These are phyloP conservation scores for Stomatorhinus walkeri DNA, from an alignment of 2,797 vertebrate genomes.

Conservation along the genomic window DNA sequence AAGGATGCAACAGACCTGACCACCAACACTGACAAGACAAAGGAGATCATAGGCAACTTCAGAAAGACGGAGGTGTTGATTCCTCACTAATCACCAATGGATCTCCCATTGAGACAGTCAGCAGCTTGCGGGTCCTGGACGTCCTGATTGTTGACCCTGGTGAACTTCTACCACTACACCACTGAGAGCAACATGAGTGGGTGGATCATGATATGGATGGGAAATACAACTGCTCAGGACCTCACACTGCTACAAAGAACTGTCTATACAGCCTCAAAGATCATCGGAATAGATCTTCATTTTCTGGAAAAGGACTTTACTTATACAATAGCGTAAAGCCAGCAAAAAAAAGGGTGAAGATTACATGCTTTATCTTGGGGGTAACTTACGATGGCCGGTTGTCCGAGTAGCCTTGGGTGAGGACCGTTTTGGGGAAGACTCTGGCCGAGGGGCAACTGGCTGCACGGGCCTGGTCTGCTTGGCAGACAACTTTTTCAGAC, in stretches of 20 bases:
- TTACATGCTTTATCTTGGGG: not conserved
- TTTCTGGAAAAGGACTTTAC: not conserved
- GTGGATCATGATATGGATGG: not conserved
- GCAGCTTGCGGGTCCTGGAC: not conserved
- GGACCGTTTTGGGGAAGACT: slow-evolving; percentile 84
- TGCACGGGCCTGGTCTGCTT: slow-evolving; percentile 89
- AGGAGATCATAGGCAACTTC: not conserved
- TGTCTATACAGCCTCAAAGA: not conserved
- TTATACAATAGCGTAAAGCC: not conserved
- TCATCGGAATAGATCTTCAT: not conserved
- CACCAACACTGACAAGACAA: not conserved
- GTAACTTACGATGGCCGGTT: slow-evolving; percentile 56
- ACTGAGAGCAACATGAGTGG: not conserved
- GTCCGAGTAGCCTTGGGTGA: slow-evolving; percentile 66
- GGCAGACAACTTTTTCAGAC: slow-evolving; percentile 83
- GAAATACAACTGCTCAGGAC: not conserved
- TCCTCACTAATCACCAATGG: not conserved
- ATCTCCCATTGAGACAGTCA: not conserved
- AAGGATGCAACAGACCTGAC: not conserved
- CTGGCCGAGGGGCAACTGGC: slow-evolving; percentile 83
- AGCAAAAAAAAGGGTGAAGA: not conserved
- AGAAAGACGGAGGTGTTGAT: not conserved
- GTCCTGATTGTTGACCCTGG: not conserved
- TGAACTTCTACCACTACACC: not conserved
- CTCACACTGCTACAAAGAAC: not conserved